Evolutionary conservation across 2,888 invertebrate species (phyloP), one percentile per base, ranked within the genome.

Genomic region (Sphecodes monilicornis): DNA sequence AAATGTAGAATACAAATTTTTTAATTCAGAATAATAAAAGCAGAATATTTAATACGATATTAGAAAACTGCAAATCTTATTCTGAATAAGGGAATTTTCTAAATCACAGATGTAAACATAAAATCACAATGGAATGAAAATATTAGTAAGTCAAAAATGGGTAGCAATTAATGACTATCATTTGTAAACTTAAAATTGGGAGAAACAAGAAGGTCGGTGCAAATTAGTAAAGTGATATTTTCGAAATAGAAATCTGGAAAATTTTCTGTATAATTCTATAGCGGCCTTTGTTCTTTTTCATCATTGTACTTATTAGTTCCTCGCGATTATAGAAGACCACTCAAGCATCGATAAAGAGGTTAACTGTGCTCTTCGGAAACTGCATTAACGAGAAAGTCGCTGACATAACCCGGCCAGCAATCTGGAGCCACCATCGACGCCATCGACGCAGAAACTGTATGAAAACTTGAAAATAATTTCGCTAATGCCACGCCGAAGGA

Each of bases 391-490:
- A 80, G 85, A 76, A 84, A 89, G 87, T 78, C 82, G 78, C 85
- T 88, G 87, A 90, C 84, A 88, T 85, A 77, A 79, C 86, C 86
- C 82, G 84, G 76, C 80, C 79, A 64, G 78, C 82, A 69, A 77
- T 69, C 77, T 70, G 64, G 79, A 81, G 86, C 86, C 76, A 86
- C 84, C 86, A 89, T 90, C 89, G 91, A 90, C 88, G 91, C 89
- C 89, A 84, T 50, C 86, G 87, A 88, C 88, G 91, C 90, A 89
- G 91, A 90, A 92, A 91, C 87, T 91, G 92, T 88, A 91, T 86
- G 92, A 91, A 92, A 93, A 93, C 92, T 93, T 91, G 92, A 90
- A 91, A 93, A 93, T 92, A 93, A 92, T 93, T 93, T 91, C 76
- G 86, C 87, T 81, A 88, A 82, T 89, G 82, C 87, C 89, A 86